Evolutionary conservation across 2,797 vertebrate genomes (phyloP).

Genomic region (Sebastolobus altivelis): DNA sequence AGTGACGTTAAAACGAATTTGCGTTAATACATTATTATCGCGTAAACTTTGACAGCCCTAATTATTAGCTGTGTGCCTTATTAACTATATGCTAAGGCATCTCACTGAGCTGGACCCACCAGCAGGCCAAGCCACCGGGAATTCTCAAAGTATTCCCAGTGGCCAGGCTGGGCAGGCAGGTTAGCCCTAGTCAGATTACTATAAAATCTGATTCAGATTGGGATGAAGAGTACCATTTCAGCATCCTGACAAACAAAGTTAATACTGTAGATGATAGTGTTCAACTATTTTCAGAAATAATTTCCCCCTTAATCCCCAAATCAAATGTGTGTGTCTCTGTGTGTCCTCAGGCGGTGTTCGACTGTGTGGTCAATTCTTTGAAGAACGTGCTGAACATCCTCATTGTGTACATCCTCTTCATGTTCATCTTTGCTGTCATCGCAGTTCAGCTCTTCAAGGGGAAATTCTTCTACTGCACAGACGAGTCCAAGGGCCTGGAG

Average conservation of each 20-base stretch:
- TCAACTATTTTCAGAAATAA: not conserved
- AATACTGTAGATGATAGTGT: not conserved
- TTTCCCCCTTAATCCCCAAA: not conserved
- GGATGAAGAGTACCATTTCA: not conserved
- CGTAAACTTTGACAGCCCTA: too few relatives aligned
- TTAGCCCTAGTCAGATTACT: not conserved
- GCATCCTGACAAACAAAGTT: not conserved
- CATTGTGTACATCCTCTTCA: slow-evolving; percentile 98
- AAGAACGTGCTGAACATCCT: slow-evolving; percentile 99
- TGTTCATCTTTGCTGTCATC: slow-evolving; percentile 99
- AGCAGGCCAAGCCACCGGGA: not conserved
- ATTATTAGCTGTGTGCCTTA: not conserved
- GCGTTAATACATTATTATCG: too few relatives aligned
- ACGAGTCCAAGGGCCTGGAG: slow-evolving; percentile 95
- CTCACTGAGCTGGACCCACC: not conserved
- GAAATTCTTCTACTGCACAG: slow-evolving; percentile 97
- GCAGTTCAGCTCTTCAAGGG: slow-evolving; percentile 99
- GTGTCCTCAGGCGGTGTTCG: slow-evolving; percentile 92
- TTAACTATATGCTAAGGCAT: not conserved
- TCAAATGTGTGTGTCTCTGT: slow-evolving; percentile 25
- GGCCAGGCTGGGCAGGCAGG: not conserved
- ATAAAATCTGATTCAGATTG: not conserved
- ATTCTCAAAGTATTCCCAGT: too few relatives aligned
- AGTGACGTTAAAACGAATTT: too few relatives aligned
- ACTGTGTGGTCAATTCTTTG: slow-evolving; percentile 98